Percentiles rank a stretch among this genome's conserved stretches.
Conservation (phyloP, 2,888 invertebrate genomes). For the Cryptus armator region DNA sequence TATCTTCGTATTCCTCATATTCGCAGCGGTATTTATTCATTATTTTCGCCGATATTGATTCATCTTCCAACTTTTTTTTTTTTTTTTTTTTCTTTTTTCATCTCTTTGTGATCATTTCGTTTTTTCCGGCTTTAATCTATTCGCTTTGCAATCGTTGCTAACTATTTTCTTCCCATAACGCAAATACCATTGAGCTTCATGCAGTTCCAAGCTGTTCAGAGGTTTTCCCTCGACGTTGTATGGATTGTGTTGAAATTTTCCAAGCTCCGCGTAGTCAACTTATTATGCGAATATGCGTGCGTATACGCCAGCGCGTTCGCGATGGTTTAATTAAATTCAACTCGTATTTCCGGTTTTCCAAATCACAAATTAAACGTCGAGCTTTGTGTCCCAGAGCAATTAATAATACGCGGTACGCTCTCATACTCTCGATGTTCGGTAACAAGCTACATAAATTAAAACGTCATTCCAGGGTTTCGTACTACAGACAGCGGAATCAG, state of each 20-base stretch:
- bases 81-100: too few species aligned
- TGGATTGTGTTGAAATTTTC: background rate
- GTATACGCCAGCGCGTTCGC: conserved; percentile 33
- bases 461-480: conserved; percentile 53
- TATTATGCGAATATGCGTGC: background rate
- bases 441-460: conserved; percentile 64
- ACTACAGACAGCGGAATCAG: conserved; percentile 29
- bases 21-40: too few species aligned
- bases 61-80: too few species aligned
- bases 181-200: background rate
- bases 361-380: conserved; percentile 73
- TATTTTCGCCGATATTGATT: too few species aligned
- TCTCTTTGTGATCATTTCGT: too few species aligned
- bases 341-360: conserved; percentile 72
- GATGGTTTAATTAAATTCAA: conserved; percentile 74
- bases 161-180: background rate
- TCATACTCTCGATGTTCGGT: conserved; percentile 37
- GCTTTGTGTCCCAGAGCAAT: conserved; percentile 60
- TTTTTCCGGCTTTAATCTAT: too few species aligned
- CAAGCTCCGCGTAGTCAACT: background rate
- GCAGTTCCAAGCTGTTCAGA: background rate
- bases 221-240: background rate
- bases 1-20: too few species aligned
- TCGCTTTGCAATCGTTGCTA: background rate
- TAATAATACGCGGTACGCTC: conserved; percentile 51